These are phyloP conservation scores for Drosophila mettleri DNA, from an alignment of 2,888 invertebrate genomes.

Conservation along the genomic window DNA sequence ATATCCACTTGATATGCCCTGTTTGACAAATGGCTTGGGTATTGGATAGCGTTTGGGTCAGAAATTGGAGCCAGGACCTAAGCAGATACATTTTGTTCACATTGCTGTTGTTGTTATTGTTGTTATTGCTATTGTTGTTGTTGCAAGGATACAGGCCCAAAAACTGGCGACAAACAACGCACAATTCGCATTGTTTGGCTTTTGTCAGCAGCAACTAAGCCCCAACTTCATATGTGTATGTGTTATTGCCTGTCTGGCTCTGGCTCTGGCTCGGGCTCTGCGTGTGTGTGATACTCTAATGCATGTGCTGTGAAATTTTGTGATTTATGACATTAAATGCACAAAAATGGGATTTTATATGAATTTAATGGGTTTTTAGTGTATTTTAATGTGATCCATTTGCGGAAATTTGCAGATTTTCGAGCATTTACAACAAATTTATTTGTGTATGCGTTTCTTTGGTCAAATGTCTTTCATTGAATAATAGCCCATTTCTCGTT, in stretches of 20 bases:
- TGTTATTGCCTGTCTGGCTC: neutral
- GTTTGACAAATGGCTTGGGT: slow-evolving; percentile 14
- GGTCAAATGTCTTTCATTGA: slow-evolving; percentile 26
- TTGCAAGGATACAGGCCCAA: slow-evolving; percentile 44
- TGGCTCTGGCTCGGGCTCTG: slow-evolving; percentile 13
- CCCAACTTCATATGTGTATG: slow-evolving; percentile 34
- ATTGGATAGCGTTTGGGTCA: slow-evolving; percentile 41
- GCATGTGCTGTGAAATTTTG: slow-evolving; percentile 70
- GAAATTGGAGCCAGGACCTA: slow-evolving; percentile 28
- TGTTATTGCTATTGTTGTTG: slow-evolving; percentile 4
- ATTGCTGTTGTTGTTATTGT: slow-evolving; percentile 31
- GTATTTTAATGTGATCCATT: slow-evolving; percentile 78
- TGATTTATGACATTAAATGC: slow-evolving; percentile 81
- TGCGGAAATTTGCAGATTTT: slow-evolving; percentile 68
- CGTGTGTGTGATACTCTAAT: slow-evolving; percentile 43
- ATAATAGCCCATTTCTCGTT: slow-evolving; percentile 11
- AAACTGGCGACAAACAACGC: slow-evolving; percentile 64
- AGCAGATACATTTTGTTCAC: slow-evolving; percentile 60
- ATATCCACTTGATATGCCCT: slow-evolving; percentile 3
- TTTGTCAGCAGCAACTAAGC: slow-evolving; percentile 68
- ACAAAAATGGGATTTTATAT: slow-evolving; percentile 80
- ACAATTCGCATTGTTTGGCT: slow-evolving; percentile 77
- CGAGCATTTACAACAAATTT: slow-evolving; percentile 42
- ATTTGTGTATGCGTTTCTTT: slow-evolving; percentile 13
- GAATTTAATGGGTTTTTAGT: slow-evolving; percentile 81